Evolutionary conservation across 1,140 invertebrate species (phyloP).

Genomic region (Nephotettix cincticeps): DNA sequence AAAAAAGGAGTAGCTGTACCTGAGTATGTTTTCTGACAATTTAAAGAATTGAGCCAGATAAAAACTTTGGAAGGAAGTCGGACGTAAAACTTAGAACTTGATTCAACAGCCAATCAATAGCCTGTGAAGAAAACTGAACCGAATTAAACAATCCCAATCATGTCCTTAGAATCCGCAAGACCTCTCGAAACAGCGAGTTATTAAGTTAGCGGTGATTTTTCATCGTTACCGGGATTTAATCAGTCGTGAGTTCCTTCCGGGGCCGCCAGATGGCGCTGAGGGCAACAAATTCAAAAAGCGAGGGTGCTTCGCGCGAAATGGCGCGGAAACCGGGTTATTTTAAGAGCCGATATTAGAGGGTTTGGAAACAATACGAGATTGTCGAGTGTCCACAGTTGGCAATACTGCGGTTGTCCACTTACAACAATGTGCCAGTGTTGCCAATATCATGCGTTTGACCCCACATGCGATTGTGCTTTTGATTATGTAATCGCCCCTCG

Average conservation of each 20-base stretch:
- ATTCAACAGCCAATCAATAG: no score
- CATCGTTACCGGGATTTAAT: slow-evolving; percentile 12
- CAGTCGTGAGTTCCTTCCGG: slow-evolving; percentile 14
- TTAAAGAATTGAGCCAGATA: no score
- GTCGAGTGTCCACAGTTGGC: neutral
- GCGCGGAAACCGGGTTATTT: slow-evolving; percentile 18
- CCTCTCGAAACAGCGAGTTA: slow-evolving; percentile 6
- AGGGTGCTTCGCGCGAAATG: slow-evolving; percentile 15
- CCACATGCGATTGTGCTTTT: no score
- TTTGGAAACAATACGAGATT: slow-evolving; percentile 17
- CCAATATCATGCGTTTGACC: no score
- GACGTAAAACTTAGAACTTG: no score
- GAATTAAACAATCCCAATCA: slow-evolving; percentile 16
- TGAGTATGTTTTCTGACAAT: no score
- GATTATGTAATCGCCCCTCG: no score
- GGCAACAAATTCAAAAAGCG: slow-evolving; percentile 18
- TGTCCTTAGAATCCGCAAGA: neutral
- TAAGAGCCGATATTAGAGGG: slow-evolving; percentile 21
- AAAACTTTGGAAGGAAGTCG: no score
- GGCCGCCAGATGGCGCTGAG: slow-evolving; percentile 12
- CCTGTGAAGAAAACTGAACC: neutral
- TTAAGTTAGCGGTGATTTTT: slow-evolving; percentile 18
- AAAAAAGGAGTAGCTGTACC: no score
- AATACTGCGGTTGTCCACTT: no score
- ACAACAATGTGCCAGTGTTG: no score